Conservation (phyloP, 1,140 invertebrate genomes). For the Pentalonia nigronervosa region DNA sequence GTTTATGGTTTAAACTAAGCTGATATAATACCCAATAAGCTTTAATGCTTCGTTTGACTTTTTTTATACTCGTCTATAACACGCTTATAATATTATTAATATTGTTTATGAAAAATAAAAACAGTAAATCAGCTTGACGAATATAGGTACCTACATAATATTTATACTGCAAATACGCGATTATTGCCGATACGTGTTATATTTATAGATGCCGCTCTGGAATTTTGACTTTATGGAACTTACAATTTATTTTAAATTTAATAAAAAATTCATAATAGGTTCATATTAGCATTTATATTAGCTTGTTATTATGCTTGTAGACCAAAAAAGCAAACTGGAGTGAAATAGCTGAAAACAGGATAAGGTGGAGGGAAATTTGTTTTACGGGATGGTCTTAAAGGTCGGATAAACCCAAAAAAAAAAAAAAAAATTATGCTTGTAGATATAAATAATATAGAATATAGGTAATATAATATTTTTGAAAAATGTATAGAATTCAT, state of each 20-base stretch:
- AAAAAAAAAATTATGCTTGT: background rate
- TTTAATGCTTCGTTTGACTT: background rate
- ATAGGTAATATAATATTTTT: background rate
- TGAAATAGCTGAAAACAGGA: too few species aligned
- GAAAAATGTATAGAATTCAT: too few species aligned
- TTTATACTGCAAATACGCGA: background rate
- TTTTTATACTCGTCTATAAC: background rate
- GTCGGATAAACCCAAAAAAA: too few species aligned
- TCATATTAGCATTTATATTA: background rate
- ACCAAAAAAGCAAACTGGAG: too few species aligned
- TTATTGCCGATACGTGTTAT: background rate
- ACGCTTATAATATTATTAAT: background rate
- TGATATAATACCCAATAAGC: conserved; percentile 17
- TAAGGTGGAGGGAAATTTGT: too few species aligned
- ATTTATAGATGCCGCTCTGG: background rate
- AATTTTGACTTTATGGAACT: background rate
- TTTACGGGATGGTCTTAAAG: too few species aligned
- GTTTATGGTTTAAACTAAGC: conserved; percentile 1
- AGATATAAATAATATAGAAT: background rate
- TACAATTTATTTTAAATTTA: background rate
- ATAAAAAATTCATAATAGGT: background rate
- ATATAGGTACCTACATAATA: background rate
- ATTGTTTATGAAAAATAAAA: conserved; percentile 9
- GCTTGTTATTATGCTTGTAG: background rate
- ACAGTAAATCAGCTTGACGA: background rate